phyloP scores from a whole-genome alignment of 2,113 vertebrate species.

The Urocitellus parryii region DNA sequence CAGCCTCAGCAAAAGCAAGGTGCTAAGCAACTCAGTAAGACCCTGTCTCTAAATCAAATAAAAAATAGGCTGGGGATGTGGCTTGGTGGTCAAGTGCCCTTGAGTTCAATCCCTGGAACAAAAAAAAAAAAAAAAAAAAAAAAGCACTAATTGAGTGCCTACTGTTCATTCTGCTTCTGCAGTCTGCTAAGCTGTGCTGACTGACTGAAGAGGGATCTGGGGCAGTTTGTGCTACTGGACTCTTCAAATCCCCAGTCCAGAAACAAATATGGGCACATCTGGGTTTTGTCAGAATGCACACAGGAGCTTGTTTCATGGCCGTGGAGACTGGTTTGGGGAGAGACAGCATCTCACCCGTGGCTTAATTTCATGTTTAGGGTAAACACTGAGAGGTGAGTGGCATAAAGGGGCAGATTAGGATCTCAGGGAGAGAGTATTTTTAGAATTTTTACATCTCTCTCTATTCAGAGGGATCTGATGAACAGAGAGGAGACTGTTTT shows the following conservation, averaged over 20 bases:
- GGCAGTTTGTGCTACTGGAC: background rate
- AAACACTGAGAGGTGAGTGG: slow-evolving; percentile 43
- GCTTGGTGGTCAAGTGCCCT: too few species aligned
- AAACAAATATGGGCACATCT: accelerated
- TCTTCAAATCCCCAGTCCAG: background rate
- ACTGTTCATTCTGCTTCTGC: background rate
- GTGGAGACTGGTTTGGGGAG: background rate
- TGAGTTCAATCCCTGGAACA: too few species aligned
- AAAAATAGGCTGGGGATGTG: too few species aligned
- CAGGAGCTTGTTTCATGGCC: accelerated
- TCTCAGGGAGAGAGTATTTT: background rate
- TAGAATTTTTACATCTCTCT: background rate
- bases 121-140: too few species aligned
- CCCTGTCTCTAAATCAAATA: too few species aligned
- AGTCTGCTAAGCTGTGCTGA: background rate
- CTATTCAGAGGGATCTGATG: background rate
- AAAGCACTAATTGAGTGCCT: background rate
- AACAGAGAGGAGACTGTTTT: background rate
- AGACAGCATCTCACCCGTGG: background rate
- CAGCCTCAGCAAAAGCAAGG: too few species aligned
- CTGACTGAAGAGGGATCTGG: background rate
- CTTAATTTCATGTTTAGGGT: slow-evolving; percentile 34
- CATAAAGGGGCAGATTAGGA: background rate
- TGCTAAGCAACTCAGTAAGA: too few species aligned
- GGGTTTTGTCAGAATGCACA: accelerated